These are phyloP conservation scores for Sebastes trivittatus DNA, from an alignment of 2,797 vertebrate genomes.

Conservation along the genomic window DNA sequence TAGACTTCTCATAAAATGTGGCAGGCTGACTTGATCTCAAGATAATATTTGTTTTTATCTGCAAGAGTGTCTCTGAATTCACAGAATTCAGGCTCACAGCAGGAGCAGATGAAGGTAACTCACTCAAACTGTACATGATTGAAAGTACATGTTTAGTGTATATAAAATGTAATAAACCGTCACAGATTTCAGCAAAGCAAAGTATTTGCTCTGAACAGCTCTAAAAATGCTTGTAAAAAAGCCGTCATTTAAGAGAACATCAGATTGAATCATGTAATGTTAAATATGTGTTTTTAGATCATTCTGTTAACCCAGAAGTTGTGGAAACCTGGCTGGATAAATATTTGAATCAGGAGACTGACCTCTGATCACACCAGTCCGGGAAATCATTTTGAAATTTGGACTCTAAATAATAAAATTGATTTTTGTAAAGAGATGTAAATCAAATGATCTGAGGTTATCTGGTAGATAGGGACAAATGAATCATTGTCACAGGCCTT, in stretches of 20 bases:
- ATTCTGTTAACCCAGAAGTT: too few relatives aligned
- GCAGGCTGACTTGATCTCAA: neutral
- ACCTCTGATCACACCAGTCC: conserved; percentile 21
- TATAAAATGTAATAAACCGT: neutral
- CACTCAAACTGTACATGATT: neutral
- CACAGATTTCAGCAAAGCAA: neutral
- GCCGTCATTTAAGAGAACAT: too few relatives aligned
- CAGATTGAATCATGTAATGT: too few relatives aligned
- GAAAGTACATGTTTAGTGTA: neutral
- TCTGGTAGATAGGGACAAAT: too few relatives aligned
- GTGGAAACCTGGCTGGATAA: too few relatives aligned
- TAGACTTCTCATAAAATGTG: neutral
- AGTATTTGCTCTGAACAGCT: neutral
- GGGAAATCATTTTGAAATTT: conserved; percentile 49
- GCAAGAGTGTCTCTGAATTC: too few relatives aligned
- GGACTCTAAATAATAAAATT: neutral
- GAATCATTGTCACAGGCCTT: too few relatives aligned
- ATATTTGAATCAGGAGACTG: neutral
- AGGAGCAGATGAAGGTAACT: neutral
- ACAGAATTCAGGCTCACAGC: too few relatives aligned
- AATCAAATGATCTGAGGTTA: neutral
- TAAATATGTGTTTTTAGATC: too few relatives aligned
- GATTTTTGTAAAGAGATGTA: too few relatives aligned
- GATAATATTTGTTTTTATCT: neutral
- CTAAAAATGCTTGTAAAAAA: too few relatives aligned